A percentile compares a stretch with the other conserved stretches of the same genome.
Evolutionary conservation across 2,797 vertebrate species (phyloP).

Genomic region (Hypotaenidia okinawae): DNA sequence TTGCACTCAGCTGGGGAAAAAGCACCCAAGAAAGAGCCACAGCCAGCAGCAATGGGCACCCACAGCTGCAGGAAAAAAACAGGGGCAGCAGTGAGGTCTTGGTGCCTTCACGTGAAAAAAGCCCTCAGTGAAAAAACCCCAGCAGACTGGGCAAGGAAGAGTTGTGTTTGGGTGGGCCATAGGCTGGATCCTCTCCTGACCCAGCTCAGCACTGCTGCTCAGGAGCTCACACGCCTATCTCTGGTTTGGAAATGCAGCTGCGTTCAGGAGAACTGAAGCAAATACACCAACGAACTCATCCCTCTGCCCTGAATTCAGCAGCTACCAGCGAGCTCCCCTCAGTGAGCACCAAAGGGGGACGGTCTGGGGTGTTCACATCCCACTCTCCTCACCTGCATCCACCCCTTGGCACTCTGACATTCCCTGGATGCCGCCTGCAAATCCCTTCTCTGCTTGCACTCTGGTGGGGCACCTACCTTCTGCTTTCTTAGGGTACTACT

Average conservation of each 20-base stretch:
- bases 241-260: neutral
- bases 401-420: fast-evolving
- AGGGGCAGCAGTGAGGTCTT: neutral
- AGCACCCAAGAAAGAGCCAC: neutral
- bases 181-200: neutral
- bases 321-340: neutral
- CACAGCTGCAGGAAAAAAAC: neutral
- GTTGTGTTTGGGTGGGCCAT: neutral
- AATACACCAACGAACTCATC: neutral
- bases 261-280: neutral
- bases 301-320: neutral
- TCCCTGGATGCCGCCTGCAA: neutral
- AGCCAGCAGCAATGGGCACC: neutral
- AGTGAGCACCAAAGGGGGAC: neutral
- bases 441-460: neutral
- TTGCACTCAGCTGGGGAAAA: neutral
- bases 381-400: neutral
- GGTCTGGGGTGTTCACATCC: too few species aligned
- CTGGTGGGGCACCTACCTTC: neutral
- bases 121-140: neutral
- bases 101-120: neutral
- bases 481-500: neutral
- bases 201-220: neutral
- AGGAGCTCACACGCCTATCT: neutral
- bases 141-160: neutral